These are phyloP conservation scores for Acronicta psi DNA, from an alignment of 2,888 invertebrate genomes.

Conservation along the genomic window DNA sequence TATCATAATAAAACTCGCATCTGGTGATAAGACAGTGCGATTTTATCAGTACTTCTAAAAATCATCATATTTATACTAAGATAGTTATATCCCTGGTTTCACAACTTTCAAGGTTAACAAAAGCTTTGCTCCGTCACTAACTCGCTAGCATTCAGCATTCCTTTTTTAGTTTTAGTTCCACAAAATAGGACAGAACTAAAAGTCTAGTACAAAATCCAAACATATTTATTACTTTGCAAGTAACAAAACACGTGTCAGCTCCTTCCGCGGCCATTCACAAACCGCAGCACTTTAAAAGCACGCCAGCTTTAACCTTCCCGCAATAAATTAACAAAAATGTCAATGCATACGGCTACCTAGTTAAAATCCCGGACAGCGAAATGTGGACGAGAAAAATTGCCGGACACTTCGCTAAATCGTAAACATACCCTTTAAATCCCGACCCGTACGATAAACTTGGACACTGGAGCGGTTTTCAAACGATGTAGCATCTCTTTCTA, in stretches of 20 bases:
- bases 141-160: no score
- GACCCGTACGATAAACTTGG: slow-evolving; percentile 40
- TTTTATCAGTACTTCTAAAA: no score
- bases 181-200: no score
- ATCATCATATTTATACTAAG: no score
- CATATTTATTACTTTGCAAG: no score
- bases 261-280: slow-evolving; percentile 4
- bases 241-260: background rate
- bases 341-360: slow-evolving; percentile 37
- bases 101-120: no score
- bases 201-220: no score
- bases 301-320: slow-evolving; percentile 12
- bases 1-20: no score
- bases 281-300: slow-evolving; percentile 34
- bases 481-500: slow-evolving; percentile 29
- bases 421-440: slow-evolving; percentile 54
- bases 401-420: slow-evolving; percentile 47
- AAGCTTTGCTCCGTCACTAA: no score
- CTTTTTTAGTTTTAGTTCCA: no score
- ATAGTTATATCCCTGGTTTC: no score
- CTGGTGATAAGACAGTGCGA: no score
- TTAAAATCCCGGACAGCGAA: slow-evolving; percentile 44
- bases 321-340: slow-evolving; percentile 43
- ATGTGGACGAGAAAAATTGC: slow-evolving; percentile 45
- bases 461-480: slow-evolving; percentile 37